A percentile compares a stretch with the other conserved stretches of the same genome.
Conservation (phyloP, 2,797 vertebrate genomes). For the Mormyrus proboscirostris region DNA sequence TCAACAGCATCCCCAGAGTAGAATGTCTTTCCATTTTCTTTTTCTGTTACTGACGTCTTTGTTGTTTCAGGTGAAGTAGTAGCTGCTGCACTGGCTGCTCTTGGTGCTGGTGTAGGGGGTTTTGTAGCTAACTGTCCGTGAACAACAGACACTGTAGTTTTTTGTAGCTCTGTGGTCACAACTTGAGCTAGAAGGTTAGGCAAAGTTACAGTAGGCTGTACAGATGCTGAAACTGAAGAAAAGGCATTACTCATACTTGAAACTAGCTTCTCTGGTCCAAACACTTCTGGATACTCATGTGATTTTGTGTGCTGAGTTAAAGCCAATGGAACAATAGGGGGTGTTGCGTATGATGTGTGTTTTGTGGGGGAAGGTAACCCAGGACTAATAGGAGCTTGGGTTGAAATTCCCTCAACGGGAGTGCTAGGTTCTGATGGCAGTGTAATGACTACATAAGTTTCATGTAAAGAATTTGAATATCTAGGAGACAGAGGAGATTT, state of each 20-base stretch:
- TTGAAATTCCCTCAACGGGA: slow-evolving; percentile 76
- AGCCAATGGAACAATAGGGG: slow-evolving; percentile 64
- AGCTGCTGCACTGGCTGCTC: slow-evolving; percentile 44
- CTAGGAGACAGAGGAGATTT: slow-evolving; percentile 81
- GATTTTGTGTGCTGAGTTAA: slow-evolving; percentile 69
- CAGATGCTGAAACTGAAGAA: slow-evolving; percentile 66
- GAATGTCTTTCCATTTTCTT: slow-evolving; percentile 71
- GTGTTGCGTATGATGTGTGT: slow-evolving; percentile 57
- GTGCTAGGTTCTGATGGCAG: slow-evolving; percentile 94
- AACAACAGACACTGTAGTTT: slow-evolving; percentile 68
- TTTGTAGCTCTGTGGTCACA: slow-evolving; percentile 71
- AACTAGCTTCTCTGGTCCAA: slow-evolving; percentile 66
- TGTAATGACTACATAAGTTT: slow-evolving; percentile 97
- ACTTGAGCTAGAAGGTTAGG: slow-evolving; percentile 68
- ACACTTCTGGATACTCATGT: slow-evolving; percentile 70
- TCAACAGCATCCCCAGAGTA: slow-evolving; percentile 81
- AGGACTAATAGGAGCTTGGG: slow-evolving; percentile 74
- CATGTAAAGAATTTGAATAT: slow-evolving; percentile 74
- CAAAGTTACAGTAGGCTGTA: slow-evolving; percentile 55
- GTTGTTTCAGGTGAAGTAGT: slow-evolving; percentile 64
- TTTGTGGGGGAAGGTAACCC: slow-evolving; percentile 61
- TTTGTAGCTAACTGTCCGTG: slow-evolving; percentile 62
- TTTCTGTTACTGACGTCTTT: slow-evolving; percentile 60
- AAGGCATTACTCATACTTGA: slow-evolving; percentile 71
- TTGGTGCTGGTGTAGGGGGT: slow-evolving; percentile 61